A percentile compares a stretch with the other conserved stretches of the same genome.
Evolutionary conservation across 2,888 invertebrate species (phyloP).

Genomic region (Euspilapteryx auroguttella): DNA sequence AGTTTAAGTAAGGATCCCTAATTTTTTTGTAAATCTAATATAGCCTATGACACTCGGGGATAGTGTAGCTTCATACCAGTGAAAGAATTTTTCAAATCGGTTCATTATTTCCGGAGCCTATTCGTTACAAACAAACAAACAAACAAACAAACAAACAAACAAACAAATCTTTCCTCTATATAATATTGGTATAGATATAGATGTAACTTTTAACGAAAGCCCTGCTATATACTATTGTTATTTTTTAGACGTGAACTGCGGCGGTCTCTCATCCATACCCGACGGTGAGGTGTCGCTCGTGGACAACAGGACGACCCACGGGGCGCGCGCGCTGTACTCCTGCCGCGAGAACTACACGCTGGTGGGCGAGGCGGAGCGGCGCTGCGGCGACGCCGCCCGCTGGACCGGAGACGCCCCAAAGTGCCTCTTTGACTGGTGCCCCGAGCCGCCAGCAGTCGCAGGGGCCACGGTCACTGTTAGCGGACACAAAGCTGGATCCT

Average conservation of each 20-base stretch:
- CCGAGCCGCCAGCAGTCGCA: slow-evolving; percentile 75
- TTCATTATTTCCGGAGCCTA: no score
- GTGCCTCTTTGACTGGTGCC: slow-evolving; percentile 87
- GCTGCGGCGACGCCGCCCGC: slow-evolving; percentile 72
- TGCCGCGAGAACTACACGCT: slow-evolving; percentile 87
- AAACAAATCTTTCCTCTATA: no score
- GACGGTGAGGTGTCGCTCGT: slow-evolving; percentile 71
- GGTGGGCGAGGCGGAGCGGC: slow-evolving; percentile 70
- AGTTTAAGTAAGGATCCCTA: no score
- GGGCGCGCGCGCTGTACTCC: slow-evolving; percentile 73
- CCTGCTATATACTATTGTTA: no score
- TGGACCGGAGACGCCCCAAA: slow-evolving; percentile 81
- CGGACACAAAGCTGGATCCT: slow-evolving; percentile 78
- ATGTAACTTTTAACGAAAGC: no score
- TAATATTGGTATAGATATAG: no score
- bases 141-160: no score
- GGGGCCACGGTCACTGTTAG: slow-evolving; percentile 73
- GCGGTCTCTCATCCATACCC: slow-evolving; percentile 65
- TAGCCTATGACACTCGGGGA: no score
- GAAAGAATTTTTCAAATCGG: no score
- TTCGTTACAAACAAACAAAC: no score
- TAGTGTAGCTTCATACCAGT: no score
- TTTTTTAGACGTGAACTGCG: slow-evolving; percentile 80
- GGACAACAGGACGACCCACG: slow-evolving; percentile 76
- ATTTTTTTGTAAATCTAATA: no score